Evolutionary conservation across 2,113 vertebrate species (phyloP), one percentile per base, ranked within the genome.

Genomic region (Vulpes vulpes): DNA sequence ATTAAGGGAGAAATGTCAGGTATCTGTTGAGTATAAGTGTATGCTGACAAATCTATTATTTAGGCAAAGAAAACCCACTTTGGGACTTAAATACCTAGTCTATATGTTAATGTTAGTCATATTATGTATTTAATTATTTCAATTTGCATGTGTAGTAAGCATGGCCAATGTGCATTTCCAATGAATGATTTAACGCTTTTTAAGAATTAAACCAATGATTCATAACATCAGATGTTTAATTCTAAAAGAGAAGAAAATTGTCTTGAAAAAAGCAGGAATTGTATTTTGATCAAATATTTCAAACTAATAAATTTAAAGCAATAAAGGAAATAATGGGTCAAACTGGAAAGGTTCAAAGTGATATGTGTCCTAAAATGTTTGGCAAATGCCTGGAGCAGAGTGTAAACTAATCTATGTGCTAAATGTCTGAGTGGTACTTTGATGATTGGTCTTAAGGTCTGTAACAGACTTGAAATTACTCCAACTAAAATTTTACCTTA

Each of bases 271-370:
- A 78, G 19, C 8, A 64, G n/a, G n/a, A 82, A 83, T 49, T 64
- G 20, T n/a, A 92, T 76, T 51, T 85, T 94, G 84, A n/a, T n/a
- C 10, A 74, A 59, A 87, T 3, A 76, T 14, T 35, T 43, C 19
- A 76, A 69, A 62, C 15, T 89, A 69, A 64, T 81, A 89, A n/a
- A 85, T 71, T 35, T 87, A 84, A 90, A 92, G 49, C 12, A 92
- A 43, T 76, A 73, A 74, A 79, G 27, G 32, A 55, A 79, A 79
- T 11, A 27, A 5, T 62, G 6, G 19, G 11, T 57, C n/a, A 82
- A 65, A 17, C 4, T 51, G 19, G 59, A 43, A 92, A 73, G 60
- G 11, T 89, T 95, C 62, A 51, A 95, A 83, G 62, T 32, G 11
- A n/a, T 92, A 69, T 71, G 30, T 93, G 7, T 62, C 4, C 19